A percentile compares a stretch with the other conserved stretches of the same genome.
phyloP scores from a whole-genome alignment of 2,888 invertebrate genomes.

The Mimachlamys varia region DNA sequence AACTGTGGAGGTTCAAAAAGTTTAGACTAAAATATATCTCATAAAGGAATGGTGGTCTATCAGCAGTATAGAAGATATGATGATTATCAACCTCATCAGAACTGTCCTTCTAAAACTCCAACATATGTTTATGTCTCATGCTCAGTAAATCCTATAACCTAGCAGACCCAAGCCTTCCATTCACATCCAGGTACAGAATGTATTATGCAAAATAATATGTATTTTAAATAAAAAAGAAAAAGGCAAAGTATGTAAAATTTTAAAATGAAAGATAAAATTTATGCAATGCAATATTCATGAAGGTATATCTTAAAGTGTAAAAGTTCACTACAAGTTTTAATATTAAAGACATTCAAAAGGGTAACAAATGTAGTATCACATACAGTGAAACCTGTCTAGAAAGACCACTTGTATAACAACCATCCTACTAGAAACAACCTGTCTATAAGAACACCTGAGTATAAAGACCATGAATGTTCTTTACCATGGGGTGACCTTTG shows the following conservation, averaged over 20 bases:
- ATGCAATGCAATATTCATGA: conserved; percentile 6
- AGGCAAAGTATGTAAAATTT: background rate
- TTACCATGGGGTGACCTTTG: background rate
- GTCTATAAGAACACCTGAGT: too few relatives aligned
- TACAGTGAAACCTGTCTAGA: background rate
- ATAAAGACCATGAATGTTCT: too few relatives aligned
- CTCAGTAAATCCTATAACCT: background rate
- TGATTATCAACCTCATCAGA: background rate
- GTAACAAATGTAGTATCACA: background rate
- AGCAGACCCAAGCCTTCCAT: background rate
- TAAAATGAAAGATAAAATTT: background rate
- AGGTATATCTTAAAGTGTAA: background rate
- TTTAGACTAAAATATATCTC: too few relatives aligned
- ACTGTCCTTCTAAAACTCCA: background rate
- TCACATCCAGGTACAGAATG: background rate
- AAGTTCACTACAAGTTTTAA: background rate
- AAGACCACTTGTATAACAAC: background rate
- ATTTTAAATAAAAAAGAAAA: background rate
- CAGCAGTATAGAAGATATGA: background rate
- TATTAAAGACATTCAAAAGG: background rate
- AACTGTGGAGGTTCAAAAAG: too few relatives aligned
- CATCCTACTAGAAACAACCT: too few relatives aligned
- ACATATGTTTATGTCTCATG: background rate
- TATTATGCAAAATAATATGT: background rate
- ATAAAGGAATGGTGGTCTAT: too few relatives aligned